Evolutionary conservation across 2,113 vertebrate genomes (phyloP), one percentile per base, ranked within the genome.

Genomic region (Peucedramus taeniatus): DNA sequence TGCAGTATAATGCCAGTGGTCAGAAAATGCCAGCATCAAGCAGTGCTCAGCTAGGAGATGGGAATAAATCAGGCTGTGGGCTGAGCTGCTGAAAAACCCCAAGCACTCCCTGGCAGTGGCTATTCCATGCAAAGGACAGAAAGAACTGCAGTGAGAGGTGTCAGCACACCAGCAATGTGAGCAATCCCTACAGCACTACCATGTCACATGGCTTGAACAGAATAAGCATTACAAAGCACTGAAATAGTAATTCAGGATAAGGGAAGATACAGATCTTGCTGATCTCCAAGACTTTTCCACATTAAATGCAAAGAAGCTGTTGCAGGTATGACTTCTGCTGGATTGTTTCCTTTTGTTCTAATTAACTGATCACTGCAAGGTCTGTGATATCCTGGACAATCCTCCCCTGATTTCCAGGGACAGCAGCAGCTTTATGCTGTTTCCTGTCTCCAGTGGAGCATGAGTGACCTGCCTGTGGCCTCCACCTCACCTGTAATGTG

Each of bases 401-500:
- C 13, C n/a, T 72, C 4, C 35, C 4, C 35, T 20, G 11, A 28
- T 50, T 84, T 60, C 53, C 27, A 90, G 35, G 44, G 60, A 37
- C 72, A 79, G 57, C 37, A 83, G 69, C 44, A 68, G 26, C 75
- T 69, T 69, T 53, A 42, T 20, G 31, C 49, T 51, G 35, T 40
- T 74, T 47, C 35, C 64, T 28, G 20, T 40, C 64, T 88, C 59
- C 47, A 51, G 50, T 7, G 11, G 50, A 90, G 51, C 59, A n/a
- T 0, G 4, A 66, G 23, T 11, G 30, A 74, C 39, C 26, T 30
- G 77, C 51, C 69, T 33, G 22, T 13, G 23, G 68, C 20, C 35
- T 60, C 47, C 69, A 19, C n/a, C 98, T 97, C 93, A 99, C 99
- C 99, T 99, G 99, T 57, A 99, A 90, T 0, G 99, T 99, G 97